Evolutionary conservation across 2,888 invertebrate species (phyloP), one percentile per base, ranked within the genome.

Genomic region (Arge pagana): DNA sequence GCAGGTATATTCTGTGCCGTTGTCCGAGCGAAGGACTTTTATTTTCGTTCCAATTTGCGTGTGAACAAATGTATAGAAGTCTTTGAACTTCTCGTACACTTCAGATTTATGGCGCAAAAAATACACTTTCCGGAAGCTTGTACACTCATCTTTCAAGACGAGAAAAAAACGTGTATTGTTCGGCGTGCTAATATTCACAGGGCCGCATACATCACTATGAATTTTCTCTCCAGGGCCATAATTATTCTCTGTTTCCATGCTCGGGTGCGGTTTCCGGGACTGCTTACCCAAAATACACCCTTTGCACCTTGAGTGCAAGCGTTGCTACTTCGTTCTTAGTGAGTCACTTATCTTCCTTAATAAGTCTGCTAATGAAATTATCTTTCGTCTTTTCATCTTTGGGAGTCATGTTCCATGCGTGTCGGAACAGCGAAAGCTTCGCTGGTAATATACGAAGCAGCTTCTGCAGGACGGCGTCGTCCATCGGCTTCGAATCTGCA

Each of bases 41-140:
- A 55, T 48, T 10, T 50, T 50, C 10, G 30, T 30, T 2, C 43
- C 52, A 23, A 48, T 56, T 24, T 56, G 36, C n/a, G 40, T 52
- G 19, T 16, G 23, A 3, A 48, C 48, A 8, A 51, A 11, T 3
- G 30, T 15, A 11, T 52, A 36, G 19, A 51, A 54, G 8, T 55
- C 54, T 30, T 48, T 37, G 16, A 55, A 52, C 18, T 23, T 36
- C 2, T 36, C 11, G 13, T 42, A 36, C 5, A 48, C 51, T 48
- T 56, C 51, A 16, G 19, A 13, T 24, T 56, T 55, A 7, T 35
- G 42, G n/a, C 16, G 40, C 11, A 56, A 6, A 11, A 54, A 41
- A 18, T 30, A 30, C 5, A 40, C 40, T 8, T 18, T 15, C 8
- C 40, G 40, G 10, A 48, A 58, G 8, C 52, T 36, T 8, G 55